These are phyloP conservation scores for Netelia inedita DNA, from an alignment of 2,888 invertebrate species.

Conservation along the genomic window DNA sequence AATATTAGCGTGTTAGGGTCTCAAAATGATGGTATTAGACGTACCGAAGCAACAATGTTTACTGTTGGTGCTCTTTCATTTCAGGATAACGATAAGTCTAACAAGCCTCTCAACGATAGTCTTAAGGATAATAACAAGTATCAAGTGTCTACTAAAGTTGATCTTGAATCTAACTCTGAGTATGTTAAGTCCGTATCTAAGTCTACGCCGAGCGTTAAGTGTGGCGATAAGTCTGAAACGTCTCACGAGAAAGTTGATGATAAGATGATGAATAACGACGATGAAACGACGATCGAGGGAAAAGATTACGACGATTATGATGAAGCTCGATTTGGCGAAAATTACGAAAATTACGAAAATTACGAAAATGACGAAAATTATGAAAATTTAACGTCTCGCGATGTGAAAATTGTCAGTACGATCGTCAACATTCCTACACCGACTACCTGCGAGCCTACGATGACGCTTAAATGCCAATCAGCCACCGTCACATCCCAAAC, in stretches of 20 bases:
- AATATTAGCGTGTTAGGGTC: slow-evolving; percentile 82
- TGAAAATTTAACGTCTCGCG: slow-evolving; percentile 35
- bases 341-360: slow-evolving; percentile 61
- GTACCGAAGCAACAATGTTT: slow-evolving; percentile 85
- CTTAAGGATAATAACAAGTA: slow-evolving; percentile 78
- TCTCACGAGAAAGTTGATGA: slow-evolving; percentile 73
- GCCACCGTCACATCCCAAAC: slow-evolving; percentile 84
- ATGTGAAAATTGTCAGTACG: slow-evolving; percentile 72
- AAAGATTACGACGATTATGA: slow-evolving; percentile 51
- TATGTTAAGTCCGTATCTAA: slow-evolving; percentile 83
- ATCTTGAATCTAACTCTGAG: slow-evolving; percentile 81
- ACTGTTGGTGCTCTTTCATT: slow-evolving; percentile 86
- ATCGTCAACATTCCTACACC: slow-evolving; percentile 84
- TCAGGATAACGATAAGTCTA: slow-evolving; percentile 85
- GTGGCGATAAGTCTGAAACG: slow-evolving; percentile 83
- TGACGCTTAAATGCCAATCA: slow-evolving; percentile 85
- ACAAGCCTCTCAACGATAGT: slow-evolving; percentile 74
- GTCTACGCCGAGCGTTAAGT: slow-evolving; percentile 83
- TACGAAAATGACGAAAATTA: slow-evolving; percentile 66
- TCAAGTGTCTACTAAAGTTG: slow-evolving; percentile 79
- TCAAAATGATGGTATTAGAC: slow-evolving; percentile 84
- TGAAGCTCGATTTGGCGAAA: slow-evolving; percentile 66
- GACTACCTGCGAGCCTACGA: slow-evolving; percentile 85
- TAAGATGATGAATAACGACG: slow-evolving; percentile 25
- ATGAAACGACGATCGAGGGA: slow-evolving; percentile 20